Evolutionary conservation across 2,888 invertebrate species (phyloP).

Genomic region (Stenchaetothrips biformis): DNA sequence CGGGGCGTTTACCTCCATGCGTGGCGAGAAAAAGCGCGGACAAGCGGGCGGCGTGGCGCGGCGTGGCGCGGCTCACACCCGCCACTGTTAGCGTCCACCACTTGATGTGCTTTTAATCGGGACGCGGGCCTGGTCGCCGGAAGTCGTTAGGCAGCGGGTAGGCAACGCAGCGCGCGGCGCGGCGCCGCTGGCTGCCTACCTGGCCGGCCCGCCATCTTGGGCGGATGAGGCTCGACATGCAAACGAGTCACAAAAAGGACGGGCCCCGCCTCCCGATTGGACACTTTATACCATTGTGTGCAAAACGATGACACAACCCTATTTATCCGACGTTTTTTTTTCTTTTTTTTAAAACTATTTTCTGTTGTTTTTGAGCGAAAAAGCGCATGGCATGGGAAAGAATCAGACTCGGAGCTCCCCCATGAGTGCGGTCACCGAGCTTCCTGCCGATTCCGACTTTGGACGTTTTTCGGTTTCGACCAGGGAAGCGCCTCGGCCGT

Average conservation of each 20-base stretch:
- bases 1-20: not conserved
- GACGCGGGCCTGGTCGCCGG: not conserved
- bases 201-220: not conserved
- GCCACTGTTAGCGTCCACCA: not conserved
- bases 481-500: not conserved
- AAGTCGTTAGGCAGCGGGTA: not conserved
- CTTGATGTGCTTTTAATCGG: slow-evolving; percentile 14
- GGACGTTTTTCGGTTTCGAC: no score
- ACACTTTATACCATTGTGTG: not conserved
- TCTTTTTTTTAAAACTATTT: not conserved
- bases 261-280: not conserved
- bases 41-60: not conserved
- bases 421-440: no score
- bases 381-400: no score
- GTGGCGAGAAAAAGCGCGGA: not conserved
- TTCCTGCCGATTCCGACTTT: no score
- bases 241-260: no score
- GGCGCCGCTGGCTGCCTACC: not conserved
- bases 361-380: not conserved
- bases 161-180: not conserved
- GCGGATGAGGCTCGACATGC: not conserved
- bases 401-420: no score
- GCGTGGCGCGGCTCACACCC: not conserved
- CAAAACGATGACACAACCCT: no score
- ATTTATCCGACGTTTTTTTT: not conserved